Percentiles rank a stretch among this genome's conserved stretches.
These are phyloP conservation scores for Percopsis omiscomaycus DNA, from an alignment of 2,797 vertebrate species.

Conservation along the genomic window DNA sequence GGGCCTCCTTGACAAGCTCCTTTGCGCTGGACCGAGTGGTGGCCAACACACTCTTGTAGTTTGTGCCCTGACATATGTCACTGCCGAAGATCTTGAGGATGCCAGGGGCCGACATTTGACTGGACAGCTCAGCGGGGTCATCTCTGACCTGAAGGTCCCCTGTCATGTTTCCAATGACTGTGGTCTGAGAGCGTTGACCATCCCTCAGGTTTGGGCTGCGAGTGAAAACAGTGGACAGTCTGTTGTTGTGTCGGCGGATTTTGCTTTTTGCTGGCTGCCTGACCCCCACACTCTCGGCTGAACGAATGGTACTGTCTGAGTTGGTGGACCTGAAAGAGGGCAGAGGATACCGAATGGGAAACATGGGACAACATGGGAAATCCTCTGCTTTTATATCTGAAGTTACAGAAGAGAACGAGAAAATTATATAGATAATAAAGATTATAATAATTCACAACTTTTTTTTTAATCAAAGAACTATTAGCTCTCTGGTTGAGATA, in stretches of 20 bases:
- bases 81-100: constrained; percentile 82
- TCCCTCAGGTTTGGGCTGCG: constrained; percentile 68
- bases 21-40: constrained; percentile 77
- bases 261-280: constrained; percentile 82
- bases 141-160: constrained; percentile 51
- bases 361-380: not conserved
- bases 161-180: constrained; percentile 1
- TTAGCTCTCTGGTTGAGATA: no score
- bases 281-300: constrained; percentile 70
- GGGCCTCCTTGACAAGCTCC: constrained; percentile 79
- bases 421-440: no score
- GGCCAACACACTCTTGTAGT: constrained; percentile 84
- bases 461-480: no score
- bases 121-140: constrained; percentile 76
- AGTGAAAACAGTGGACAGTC: constrained; percentile 75
- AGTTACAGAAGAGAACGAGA: no score
- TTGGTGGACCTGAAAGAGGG: constrained; percentile 70
- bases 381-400: no score
- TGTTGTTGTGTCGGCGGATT: constrained; percentile 82
- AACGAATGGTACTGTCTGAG: constrained; percentile 71
- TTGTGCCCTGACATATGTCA: constrained; percentile 79
- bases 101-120: constrained; percentile 77
- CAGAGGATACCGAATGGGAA: not conserved
- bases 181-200: constrained; percentile 21
- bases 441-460: no score